Conservation (phyloP, 2,113 vertebrate genomes). For the Pachypanchax playfairii region DNA sequence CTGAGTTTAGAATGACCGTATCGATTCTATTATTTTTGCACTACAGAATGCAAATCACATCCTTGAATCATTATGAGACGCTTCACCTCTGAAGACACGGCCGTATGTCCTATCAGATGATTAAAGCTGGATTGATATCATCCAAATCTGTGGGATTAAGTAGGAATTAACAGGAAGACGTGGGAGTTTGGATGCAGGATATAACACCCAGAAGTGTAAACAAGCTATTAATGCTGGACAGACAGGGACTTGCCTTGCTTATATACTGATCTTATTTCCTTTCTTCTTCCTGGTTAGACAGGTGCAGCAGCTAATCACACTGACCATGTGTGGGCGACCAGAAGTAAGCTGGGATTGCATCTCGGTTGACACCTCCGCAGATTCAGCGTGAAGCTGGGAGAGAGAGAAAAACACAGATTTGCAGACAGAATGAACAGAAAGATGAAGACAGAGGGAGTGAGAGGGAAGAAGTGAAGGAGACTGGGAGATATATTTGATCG, state of each 20-base stretch:
- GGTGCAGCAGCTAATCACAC: conserved; percentile 50
- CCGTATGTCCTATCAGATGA: conserved; percentile 8
- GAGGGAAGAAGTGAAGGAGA: conserved; percentile 54
- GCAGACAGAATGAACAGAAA: conserved; percentile 50
- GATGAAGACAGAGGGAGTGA: conserved; percentile 54
- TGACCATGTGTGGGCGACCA: conserved; percentile 58
- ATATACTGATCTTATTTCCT: conserved; percentile 29
- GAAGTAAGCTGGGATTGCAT: conserved; percentile 61
- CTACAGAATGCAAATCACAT: neutral
- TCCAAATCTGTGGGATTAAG: conserved; percentile 16
- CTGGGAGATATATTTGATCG: conserved; percentile 61
- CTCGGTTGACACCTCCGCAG: conserved; percentile 70
- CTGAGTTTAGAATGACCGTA: conserved; percentile 44
- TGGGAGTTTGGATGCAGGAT: conserved; percentile 28
- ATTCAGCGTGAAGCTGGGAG: conserved; percentile 55
- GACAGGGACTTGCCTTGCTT: conserved; percentile 16
- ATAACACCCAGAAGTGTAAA: conserved; percentile 41
- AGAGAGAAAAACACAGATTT: conserved; percentile 39
- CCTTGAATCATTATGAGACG: too few species aligned
- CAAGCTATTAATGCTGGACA: conserved; percentile 42
- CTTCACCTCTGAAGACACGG: conserved; percentile 1
- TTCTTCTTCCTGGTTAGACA: conserved; percentile 45
- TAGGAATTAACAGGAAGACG: conserved; percentile 28
- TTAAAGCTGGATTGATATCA: conserved; percentile 12
- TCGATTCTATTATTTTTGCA: conserved; percentile 20